A percentile compares a stretch with the other conserved stretches of the same genome.
Conservation (phyloP, 2,797 vertebrate species). For the Hapalemur alaotrensis region DNA sequence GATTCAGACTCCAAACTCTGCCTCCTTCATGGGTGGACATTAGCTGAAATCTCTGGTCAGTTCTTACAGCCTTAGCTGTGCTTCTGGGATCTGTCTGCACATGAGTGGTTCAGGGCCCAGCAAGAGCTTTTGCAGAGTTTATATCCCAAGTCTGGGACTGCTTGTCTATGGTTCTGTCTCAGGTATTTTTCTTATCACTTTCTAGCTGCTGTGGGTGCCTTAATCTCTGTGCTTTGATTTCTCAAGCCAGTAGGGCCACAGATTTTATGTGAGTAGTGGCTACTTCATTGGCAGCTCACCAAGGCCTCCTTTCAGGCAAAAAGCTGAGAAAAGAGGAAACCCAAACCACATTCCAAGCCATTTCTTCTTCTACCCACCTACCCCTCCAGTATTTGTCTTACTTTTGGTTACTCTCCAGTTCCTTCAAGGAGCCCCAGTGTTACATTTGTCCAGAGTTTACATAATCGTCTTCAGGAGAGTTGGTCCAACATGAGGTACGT, state of each 20-base stretch:
- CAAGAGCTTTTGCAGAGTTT: not conserved
- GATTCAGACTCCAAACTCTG: not conserved
- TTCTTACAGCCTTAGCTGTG: not conserved
- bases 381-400: not conserved
- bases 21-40: not conserved
- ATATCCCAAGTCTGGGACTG: not conserved
- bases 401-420: not conserved
- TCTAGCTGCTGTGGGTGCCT: not conserved
- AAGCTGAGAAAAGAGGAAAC: not conserved
- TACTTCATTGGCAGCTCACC: too few species aligned
- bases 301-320: not conserved
- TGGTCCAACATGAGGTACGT: not conserved
- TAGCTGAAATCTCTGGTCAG: not conserved
- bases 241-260: not conserved
- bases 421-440: not conserved
- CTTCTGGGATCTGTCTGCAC: too few species aligned
- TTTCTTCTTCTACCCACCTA: not conserved
- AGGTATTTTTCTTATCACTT: not conserved
- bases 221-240: not conserved
- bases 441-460: not conserved
- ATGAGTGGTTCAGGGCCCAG: not conserved
- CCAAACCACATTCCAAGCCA: accelerated
- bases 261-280: not conserved
- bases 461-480: not conserved
- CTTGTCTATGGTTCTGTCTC: not conserved